Percentiles rank a stretch among this genome's conserved stretches.
Conservation (phyloP, 2,888 invertebrate genomes). For the Endotricha flammealis region DNA sequence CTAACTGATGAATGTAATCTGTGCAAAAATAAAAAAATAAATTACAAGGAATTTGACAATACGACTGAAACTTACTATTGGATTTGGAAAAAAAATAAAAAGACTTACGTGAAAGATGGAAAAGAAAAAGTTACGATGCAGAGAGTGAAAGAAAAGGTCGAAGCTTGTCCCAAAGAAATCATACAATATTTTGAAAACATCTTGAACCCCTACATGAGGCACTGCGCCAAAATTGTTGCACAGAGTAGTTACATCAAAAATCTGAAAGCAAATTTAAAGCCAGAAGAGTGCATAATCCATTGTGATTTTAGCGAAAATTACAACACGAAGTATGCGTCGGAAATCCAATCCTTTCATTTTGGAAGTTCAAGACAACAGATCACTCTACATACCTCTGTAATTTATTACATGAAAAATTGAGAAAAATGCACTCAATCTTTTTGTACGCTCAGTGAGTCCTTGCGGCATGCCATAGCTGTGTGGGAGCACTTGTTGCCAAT, state of each 20-base stretch:
- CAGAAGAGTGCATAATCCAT: slow-evolving; percentile 5
- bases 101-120: not conserved
- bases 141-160: not conserved
- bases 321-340: slow-evolving; percentile 10
- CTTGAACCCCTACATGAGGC: slow-evolving; percentile 1
- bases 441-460: not conserved
- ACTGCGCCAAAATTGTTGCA: slow-evolving; percentile 1
- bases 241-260: not conserved
- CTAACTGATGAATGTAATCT: not conserved
- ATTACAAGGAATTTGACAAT: not conserved
- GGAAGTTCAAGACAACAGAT: slow-evolving; percentile 14
- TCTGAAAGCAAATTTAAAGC: slow-evolving; percentile 1
- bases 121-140: slow-evolving; percentile 1
- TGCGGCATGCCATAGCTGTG: slow-evolving; percentile 17
- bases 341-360: slow-evolving; percentile 20
- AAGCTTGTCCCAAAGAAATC: not conserved
- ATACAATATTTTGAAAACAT: slow-evolving; percentile 5
- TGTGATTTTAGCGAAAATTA: slow-evolving; percentile 11
- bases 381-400: slow-evolving; percentile 5
- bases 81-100: too few species aligned
- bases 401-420: too few species aligned
- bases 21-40: not conserved
- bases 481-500: slow-evolving; percentile 19
- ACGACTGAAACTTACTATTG: too few species aligned
- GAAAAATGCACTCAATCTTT: too few species aligned